These are phyloP conservation scores for Halcyon malimbica DNA, from an alignment of 2,113 vertebrate species.

Conservation along the genomic window DNA sequence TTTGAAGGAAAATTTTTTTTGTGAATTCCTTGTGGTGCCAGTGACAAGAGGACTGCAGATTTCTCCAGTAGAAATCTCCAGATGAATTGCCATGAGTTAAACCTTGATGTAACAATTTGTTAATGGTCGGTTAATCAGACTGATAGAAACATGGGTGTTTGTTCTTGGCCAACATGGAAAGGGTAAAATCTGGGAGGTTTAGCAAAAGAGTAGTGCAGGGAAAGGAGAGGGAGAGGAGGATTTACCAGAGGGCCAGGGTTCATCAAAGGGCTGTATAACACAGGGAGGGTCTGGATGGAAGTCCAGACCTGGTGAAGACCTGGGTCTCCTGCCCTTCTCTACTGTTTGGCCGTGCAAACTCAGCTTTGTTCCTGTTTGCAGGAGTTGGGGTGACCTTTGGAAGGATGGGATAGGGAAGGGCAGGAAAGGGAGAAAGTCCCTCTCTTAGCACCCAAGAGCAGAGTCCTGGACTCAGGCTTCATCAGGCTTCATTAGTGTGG, in stretches of 20 bases:
- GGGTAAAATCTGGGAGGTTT: background rate
- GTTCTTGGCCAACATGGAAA: background rate
- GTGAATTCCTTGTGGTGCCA: background rate
- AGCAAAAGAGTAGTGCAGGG: background rate
- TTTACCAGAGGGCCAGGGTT: background rate
- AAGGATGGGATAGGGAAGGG: background rate
- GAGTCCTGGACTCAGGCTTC: background rate
- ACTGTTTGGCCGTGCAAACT: background rate
- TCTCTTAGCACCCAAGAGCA: background rate
- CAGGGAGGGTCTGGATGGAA: background rate
- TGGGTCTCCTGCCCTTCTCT: background rate
- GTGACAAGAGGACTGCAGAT: background rate
- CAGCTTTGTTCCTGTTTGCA: background rate
- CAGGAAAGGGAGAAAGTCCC: background rate
- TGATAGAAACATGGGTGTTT: background rate
- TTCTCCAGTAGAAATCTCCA: background rate
- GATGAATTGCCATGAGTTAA: background rate
- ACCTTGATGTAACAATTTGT: background rate
- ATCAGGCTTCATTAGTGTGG: rapidly evolving
- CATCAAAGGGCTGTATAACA: background rate
- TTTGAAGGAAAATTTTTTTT: background rate
- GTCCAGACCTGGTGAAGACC: background rate
- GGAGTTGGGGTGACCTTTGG: background rate
- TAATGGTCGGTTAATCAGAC: background rate
- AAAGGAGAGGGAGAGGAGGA: background rate